Percentiles rank a stretch among this genome's conserved stretches.
These are phyloP conservation scores for Talpa occidentalis DNA, from an alignment of 2,113 vertebrate species.

Conservation along the genomic window DNA sequence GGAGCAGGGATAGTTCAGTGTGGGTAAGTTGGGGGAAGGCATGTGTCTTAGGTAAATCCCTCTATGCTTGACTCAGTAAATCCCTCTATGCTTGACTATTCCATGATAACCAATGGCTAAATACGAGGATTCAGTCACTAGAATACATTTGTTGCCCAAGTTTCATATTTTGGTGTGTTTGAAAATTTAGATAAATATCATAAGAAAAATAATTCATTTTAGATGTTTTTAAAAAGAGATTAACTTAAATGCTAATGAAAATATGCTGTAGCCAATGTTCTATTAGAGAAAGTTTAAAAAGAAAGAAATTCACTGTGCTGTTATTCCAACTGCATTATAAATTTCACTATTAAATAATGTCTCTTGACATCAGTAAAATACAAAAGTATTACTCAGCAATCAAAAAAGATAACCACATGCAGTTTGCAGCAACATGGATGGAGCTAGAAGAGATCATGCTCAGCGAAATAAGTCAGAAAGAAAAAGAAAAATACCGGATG, in stretches of 20 bases:
- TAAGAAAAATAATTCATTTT: slow-evolving; percentile 63
- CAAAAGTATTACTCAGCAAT: no score
- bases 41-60: background rate
- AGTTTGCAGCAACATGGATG: no score
- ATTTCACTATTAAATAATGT: slow-evolving; percentile 55
- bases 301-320: slow-evolving; percentile 28
- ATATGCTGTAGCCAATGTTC: slow-evolving; percentile 39
- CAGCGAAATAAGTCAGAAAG: no score
- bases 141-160: slow-evolving; percentile 40
- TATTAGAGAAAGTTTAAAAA: slow-evolving; percentile 25
- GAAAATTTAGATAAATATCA: slow-evolving; percentile 64
- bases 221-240: slow-evolving; percentile 13
- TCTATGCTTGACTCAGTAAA: background rate
- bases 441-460: no score
- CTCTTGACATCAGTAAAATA: slow-evolving; percentile 28
- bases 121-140: background rate
- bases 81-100: background rate
- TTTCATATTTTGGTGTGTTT: slow-evolving; percentile 67
- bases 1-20: background rate
- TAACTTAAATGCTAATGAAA: slow-evolving; percentile 60
- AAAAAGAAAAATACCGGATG: no score
- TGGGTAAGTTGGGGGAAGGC: background rate
- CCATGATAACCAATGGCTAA: background rate
- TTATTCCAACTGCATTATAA: slow-evolving; percentile 29
- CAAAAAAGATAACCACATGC: no score